phyloP scores from a whole-genome alignment of 2,797 vertebrate species.

The Lepidocolaptes lacrymiger region DNA sequence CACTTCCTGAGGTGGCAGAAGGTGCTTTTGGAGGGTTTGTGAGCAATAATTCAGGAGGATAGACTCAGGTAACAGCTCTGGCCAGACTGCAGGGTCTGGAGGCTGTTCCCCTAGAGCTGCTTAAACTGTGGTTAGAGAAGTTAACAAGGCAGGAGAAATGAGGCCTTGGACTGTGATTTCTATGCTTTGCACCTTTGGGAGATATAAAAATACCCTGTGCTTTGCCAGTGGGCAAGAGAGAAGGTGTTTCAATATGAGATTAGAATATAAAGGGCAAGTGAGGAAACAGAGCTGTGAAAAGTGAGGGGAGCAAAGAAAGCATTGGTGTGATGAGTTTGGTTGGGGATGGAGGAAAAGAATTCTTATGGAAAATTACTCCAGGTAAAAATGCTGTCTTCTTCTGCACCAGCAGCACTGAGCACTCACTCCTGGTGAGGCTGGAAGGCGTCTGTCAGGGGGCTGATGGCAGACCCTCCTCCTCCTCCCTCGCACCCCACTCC shows the following conservation, averaged over 20 bases:
- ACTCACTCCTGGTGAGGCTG: background rate
- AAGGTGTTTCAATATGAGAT: background rate
- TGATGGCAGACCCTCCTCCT: background rate
- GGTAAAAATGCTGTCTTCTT: background rate
- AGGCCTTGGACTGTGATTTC: background rate
- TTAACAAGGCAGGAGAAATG: background rate
- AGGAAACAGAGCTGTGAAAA: background rate
- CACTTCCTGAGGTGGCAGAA: background rate
- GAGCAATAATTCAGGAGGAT: background rate
- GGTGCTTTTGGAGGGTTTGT: background rate
- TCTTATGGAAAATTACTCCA: background rate
- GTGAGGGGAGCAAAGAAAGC: background rate
- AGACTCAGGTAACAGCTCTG: background rate
- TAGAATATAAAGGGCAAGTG: background rate
- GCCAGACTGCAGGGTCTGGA: background rate
- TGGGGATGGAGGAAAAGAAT: background rate
- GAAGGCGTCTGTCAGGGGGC: background rate
- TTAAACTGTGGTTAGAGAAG: background rate
- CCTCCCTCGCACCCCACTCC: background rate
- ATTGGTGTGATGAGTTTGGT: background rate
- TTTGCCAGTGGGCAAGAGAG: background rate
- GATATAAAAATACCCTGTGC: background rate
- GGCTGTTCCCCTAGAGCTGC: background rate
- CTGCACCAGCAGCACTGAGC: background rate
- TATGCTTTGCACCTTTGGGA: background rate